Base-by-base conservation (phyloP, 2,797 vertebrate genomes). In the Euthynnus affinis region DNA sequence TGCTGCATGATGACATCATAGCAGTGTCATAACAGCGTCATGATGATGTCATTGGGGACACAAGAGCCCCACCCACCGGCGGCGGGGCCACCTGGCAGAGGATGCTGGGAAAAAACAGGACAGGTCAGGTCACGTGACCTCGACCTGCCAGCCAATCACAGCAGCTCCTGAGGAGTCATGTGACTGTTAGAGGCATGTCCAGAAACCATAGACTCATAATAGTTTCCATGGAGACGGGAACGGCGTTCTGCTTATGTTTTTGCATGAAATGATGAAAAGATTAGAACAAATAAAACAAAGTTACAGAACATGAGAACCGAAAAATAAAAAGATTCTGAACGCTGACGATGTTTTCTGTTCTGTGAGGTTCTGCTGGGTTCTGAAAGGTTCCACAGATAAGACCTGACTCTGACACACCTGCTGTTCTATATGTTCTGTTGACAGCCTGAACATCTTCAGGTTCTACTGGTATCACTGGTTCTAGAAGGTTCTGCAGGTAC, bases 1-100 rank as follows among this genome's bases (percentile, higher is more conserved):
- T 96, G 95, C 96, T 97, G 88, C 82, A 96, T 96, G 95, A 96
- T 95, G 96, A 97, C 84, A 76, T 89, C 83, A 78, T 44, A 61
- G 4, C 4, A 12, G 76, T 81, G 72, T 74, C 34, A 13, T 59
- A 44, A 67, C 51, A 69, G 69, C 48, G 6, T 67, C 70, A 76
- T 56, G 67, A 40, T 71, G 78, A 81, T 71, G 86, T 87, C 82
- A 84, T 63, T 90, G 92, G 95, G 60, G 23, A 78, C 49, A 37
- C 90, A 6, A 89, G 91, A 95, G 94, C 42, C 61, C 46, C 14
- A 0, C 9, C 17, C 17, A 49, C 25, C 25, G 37, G 56, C 37
- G 42, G 40, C 1, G 5, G 40, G 63, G 49, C 78, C 15, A 22
- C 1, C 34, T 56, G 58, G 72, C 72, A 77, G 64, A 79, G 74